phyloP scores from a whole-genome alignment of 2,888 invertebrate species.

The Hetaerina titia region DNA sequence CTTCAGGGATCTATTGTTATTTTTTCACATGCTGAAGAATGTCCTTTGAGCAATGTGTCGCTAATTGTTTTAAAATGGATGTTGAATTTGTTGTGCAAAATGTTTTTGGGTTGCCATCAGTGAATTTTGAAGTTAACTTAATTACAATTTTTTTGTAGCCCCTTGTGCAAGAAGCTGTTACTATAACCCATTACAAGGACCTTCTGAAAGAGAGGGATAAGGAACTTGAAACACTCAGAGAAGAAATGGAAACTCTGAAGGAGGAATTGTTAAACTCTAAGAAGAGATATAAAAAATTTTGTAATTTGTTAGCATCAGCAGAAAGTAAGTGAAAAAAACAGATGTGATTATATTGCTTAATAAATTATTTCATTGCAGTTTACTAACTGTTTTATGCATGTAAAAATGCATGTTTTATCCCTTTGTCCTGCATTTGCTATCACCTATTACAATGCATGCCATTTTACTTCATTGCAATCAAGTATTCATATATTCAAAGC shows the following conservation, averaged over 20 bases:
- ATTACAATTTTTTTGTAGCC: slow-evolving; percentile 74
- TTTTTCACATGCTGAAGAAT: no score
- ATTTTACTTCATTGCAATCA: no score
- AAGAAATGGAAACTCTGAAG: slow-evolving; percentile 79
- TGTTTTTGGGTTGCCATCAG: no score
- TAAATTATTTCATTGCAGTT: neutral
- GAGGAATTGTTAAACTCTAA: slow-evolving; percentile 84
- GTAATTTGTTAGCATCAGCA: slow-evolving; percentile 84
- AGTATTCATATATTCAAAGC: no score
- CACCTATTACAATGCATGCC: no score
- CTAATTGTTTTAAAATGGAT: neutral
- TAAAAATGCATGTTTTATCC: neutral
- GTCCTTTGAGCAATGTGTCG: no score
- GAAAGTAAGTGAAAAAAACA: slow-evolving; percentile 81
- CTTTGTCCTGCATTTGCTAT: neutral
- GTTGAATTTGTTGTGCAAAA: neutral
- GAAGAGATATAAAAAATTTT: slow-evolving; percentile 85
- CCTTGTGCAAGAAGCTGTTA: slow-evolving; percentile 81
- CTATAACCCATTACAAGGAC: slow-evolving; percentile 80
- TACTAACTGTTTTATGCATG: neutral
- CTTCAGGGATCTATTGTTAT: no score
- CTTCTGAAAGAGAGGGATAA: slow-evolving; percentile 82
- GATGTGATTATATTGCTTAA: neutral
- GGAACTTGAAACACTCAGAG: slow-evolving; percentile 80
- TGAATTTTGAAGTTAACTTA: neutral